phyloP scores from a whole-genome alignment of 1,140 invertebrate genomes.

The Aphaenogaster ashmeadi region DNA sequence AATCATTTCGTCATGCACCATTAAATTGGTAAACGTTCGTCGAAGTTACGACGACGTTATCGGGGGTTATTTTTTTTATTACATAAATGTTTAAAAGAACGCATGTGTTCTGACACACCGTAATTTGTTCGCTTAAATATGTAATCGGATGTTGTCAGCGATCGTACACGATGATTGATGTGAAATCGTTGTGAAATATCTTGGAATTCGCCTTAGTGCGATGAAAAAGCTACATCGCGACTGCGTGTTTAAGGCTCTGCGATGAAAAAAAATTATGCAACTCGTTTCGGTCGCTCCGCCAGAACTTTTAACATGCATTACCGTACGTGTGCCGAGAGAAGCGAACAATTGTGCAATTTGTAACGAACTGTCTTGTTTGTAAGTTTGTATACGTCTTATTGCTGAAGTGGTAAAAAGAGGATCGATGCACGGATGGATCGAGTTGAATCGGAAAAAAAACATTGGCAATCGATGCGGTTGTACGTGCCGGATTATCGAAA shows the following conservation, averaged over 20 bases:
- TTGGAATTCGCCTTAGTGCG: slow-evolving; percentile 14
- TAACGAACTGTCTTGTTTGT: neutral
- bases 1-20: neutral
- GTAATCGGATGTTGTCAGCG: neutral
- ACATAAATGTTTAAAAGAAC: neutral
- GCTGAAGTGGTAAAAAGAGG: slow-evolving; percentile 1
- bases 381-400: slow-evolving; percentile 1
- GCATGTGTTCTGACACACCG: neutral
- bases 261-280: slow-evolving; percentile 25
- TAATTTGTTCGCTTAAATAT: slow-evolving; percentile 21
- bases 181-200: slow-evolving; percentile 39
- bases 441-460: neutral
- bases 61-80: neutral
- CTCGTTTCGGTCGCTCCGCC: neutral
- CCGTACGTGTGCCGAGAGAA: neutral
- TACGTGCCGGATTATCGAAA: slow-evolving; percentile 24
- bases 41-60: neutral
- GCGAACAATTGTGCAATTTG: slow-evolving; percentile 3
- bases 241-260: neutral
- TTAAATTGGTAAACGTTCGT: neutral
- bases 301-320: slow-evolving; percentile 9
- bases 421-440: neutral
- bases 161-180: slow-evolving; percentile 18
- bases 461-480: slow-evolving; percentile 8
- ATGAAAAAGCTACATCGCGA: slow-evolving; percentile 42